phyloP scores from a whole-genome alignment of 2,113 vertebrate genomes.

The Maccullochella peelii region DNA sequence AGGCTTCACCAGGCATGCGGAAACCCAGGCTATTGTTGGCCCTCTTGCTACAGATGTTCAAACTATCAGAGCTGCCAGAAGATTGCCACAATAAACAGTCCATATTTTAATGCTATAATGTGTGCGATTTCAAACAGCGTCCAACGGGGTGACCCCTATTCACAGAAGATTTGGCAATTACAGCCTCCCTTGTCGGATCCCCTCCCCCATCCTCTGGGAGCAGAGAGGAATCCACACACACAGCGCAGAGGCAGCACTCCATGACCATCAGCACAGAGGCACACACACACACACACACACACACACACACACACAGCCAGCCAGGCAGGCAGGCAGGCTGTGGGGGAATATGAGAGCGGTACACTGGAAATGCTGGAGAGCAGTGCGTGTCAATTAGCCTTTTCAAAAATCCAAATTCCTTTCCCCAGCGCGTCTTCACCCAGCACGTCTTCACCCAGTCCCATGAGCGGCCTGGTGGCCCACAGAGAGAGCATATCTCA shows the following conservation, averaged over 20 bases:
- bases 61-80: conserved; percentile 57
- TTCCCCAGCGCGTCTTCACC: no score
- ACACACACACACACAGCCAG: conserved; percentile 40
- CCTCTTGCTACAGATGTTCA: conserved; percentile 67
- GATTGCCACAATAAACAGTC: conserved; percentile 63
- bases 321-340: conserved; percentile 49
- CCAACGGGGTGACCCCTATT: conserved; percentile 77
- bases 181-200: conserved; percentile 76
- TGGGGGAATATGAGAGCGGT: conserved; percentile 73
- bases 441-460: conserved; percentile 64
- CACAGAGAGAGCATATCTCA: conserved; percentile 48
- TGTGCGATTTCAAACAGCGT: conserved; percentile 64
- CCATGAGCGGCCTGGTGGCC: conserved; percentile 58
- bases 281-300: conserved; percentile 55
- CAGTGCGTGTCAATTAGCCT: conserved; percentile 79
- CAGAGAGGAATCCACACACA: conserved; percentile 78
- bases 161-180: conserved; percentile 84
- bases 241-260: conserved; percentile 75
- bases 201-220: conserved; percentile 80
- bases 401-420: conserved; percentile 78
- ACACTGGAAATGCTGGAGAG: conserved; percentile 75
- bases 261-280: conserved; percentile 76
- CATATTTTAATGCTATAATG: conserved; percentile 64
- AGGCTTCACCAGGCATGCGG: conserved; percentile 26
- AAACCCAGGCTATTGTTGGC: conserved; percentile 43